Evolutionary conservation across 1,140 invertebrate genomes (phyloP).

Genomic region (Triops longicaudatus): DNA sequence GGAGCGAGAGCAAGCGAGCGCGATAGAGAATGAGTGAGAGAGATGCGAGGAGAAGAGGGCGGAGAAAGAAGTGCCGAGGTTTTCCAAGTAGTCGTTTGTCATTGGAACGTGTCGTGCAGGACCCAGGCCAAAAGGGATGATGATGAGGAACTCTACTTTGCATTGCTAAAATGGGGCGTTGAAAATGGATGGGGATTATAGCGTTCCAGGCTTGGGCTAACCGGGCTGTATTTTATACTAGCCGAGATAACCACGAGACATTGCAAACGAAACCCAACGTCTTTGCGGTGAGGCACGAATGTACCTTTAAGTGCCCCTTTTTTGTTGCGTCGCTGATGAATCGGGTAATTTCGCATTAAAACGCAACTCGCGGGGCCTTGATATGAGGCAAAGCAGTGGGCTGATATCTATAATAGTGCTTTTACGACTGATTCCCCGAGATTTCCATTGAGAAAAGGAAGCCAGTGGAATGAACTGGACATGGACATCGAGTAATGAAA

Average conservation of each 20-base stretch:
- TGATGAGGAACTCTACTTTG: slow-evolving; percentile 15
- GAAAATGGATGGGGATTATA: slow-evolving; percentile 4
- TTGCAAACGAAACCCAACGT: neutral
- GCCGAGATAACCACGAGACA: neutral
- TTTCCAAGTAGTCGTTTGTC: slow-evolving; percentile 15
- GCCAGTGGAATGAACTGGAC: no score
- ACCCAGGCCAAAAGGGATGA: neutral
- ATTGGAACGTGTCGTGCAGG: slow-evolving; percentile 8
- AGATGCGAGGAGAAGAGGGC: neutral
- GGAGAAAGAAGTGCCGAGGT: neutral
- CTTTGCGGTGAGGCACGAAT: neutral
- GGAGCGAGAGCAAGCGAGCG: neutral
- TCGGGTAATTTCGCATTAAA: neutral
- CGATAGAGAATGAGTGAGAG: neutral
- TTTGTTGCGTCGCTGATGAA: neutral
- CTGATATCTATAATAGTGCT: no score
- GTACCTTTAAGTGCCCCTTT: neutral
- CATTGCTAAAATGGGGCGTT: slow-evolving; percentile 14
- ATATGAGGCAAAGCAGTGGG: no score
- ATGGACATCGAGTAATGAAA: no score
- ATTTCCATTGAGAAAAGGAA: no score
- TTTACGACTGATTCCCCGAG: no score
- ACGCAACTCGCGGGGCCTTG: neutral
- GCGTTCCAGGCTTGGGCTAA: slow-evolving; percentile 1
- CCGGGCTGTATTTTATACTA: neutral